Conservation (phyloP, 2,797 vertebrate species). For the Sebastes jordani region DNA sequence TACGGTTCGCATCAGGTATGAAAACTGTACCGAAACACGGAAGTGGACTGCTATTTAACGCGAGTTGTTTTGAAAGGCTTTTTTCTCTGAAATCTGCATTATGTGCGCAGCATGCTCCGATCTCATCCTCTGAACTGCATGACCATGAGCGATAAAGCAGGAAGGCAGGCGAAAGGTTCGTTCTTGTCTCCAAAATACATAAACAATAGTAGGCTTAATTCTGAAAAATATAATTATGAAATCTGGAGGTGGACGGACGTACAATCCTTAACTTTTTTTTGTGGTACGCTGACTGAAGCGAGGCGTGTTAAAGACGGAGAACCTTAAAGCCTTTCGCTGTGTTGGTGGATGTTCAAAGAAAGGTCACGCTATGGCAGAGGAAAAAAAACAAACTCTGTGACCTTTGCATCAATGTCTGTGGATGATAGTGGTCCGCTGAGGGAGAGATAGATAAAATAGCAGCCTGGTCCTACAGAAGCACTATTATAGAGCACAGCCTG, state of each 20-base stretch:
- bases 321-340: constrained; percentile 37
- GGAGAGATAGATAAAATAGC: constrained; percentile 19
- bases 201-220: too few relatives aligned
- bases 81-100: too few relatives aligned
- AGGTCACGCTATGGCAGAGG: constrained; percentile 57
- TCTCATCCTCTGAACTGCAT: too few relatives aligned
- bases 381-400: constrained; percentile 35
- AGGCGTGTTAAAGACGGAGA: constrained; percentile 18
- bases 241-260: background rate
- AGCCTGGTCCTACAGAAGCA: background rate
- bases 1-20: too few relatives aligned
- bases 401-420: constrained; percentile 61
- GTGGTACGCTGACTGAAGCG: background rate
- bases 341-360: constrained; percentile 71
- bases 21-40: too few relatives aligned
- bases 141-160: too few relatives aligned
- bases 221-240: too few relatives aligned
- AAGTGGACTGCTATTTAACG: too few relatives aligned
- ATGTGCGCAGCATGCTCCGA: rapidly evolving
- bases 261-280: background rate
- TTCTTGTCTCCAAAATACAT: too few relatives aligned
- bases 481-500: background rate
- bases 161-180: too few relatives aligned
- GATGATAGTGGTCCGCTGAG: constrained; percentile 32
- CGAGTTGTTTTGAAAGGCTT: too few relatives aligned